phyloP scores from a whole-genome alignment of 2,113 vertebrate species.

The Zosterops pallidus region DNA sequence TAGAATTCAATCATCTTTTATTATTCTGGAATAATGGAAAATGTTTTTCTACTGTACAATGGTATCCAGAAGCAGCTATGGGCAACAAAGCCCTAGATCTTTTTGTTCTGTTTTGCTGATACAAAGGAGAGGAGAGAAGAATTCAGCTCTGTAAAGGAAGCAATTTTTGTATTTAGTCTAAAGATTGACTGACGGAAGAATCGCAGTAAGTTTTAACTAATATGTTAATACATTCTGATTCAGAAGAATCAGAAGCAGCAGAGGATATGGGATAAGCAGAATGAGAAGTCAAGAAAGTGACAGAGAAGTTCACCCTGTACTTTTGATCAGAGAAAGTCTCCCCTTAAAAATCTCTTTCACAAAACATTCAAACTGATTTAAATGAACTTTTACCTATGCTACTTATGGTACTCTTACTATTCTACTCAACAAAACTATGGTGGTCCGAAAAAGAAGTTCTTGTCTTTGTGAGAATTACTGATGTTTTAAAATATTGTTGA shows the following conservation, averaged over 20 bases:
- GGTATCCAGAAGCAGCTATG: neutral
- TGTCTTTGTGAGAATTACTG: neutral
- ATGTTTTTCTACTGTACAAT: neutral
- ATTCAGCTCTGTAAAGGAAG: neutral
- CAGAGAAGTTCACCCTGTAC: neutral
- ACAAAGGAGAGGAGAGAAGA: neutral
- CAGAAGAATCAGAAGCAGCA: conserved; percentile 17
- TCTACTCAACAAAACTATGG: neutral
- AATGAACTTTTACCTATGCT: neutral
- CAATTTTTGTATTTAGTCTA: neutral
- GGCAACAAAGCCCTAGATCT: neutral
- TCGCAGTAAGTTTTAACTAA: neutral
- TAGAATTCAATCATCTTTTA: neutral
- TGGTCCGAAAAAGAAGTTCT: neutral
- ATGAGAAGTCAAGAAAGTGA: neutral
- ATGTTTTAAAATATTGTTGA: neutral
- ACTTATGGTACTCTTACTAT: neutral
- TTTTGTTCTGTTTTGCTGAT: neutral
- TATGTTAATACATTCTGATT: neutral
- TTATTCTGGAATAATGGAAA: neutral
- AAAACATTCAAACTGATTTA: neutral
- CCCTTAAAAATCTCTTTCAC: neutral
- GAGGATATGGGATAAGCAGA: neutral
- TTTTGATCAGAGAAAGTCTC: neutral
- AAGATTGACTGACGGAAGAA: neutral